phyloP scores from a whole-genome alignment of 2,888 invertebrate genomes.

The Drosophila picticornis region DNA sequence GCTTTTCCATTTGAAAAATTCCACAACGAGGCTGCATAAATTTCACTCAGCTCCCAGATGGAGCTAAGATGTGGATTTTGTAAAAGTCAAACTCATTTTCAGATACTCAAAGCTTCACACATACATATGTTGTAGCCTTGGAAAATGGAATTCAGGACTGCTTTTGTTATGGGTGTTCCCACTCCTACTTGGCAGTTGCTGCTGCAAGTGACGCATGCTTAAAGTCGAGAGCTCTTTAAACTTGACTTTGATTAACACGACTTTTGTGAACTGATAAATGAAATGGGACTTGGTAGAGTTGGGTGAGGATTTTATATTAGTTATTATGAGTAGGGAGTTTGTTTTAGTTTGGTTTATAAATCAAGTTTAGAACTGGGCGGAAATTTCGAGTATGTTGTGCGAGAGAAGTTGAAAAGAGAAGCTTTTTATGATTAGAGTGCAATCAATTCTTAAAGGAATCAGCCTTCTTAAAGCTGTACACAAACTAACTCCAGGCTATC shows the following conservation, averaged over 20 bases:
- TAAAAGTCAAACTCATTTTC: slow-evolving; percentile 27
- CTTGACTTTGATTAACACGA: slow-evolving; percentile 45
- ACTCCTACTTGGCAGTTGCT: neutral
- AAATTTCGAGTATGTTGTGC: neutral
- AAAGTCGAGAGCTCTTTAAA: slow-evolving; percentile 33
- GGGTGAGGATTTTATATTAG: slow-evolving; percentile 55
- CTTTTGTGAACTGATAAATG: slow-evolving; percentile 22
- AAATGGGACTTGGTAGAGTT: slow-evolving; percentile 8
- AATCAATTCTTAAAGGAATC: neutral
- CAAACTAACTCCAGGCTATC: neutral
- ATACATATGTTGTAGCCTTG: neutral
- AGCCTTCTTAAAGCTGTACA: neutral
- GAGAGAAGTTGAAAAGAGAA: too few species aligned
- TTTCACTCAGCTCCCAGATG: slow-evolving; percentile 31
- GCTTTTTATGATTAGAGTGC: neutral
- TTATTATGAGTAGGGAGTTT: slow-evolving; percentile 17
- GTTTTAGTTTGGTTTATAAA: neutral
- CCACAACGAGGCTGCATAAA: slow-evolving; percentile 53
- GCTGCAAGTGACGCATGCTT: slow-evolving; percentile 47
- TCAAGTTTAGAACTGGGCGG: neutral
- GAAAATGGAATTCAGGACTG: slow-evolving; percentile 29
- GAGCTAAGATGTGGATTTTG: neutral
- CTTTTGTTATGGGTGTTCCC: slow-evolving; percentile 7
- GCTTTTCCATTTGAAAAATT: slow-evolving; percentile 33
- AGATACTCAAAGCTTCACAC: slow-evolving; percentile 27